Conservation (phyloP, 1,140 invertebrate genomes). For the Pseudachorutes palmiensis region DNA sequence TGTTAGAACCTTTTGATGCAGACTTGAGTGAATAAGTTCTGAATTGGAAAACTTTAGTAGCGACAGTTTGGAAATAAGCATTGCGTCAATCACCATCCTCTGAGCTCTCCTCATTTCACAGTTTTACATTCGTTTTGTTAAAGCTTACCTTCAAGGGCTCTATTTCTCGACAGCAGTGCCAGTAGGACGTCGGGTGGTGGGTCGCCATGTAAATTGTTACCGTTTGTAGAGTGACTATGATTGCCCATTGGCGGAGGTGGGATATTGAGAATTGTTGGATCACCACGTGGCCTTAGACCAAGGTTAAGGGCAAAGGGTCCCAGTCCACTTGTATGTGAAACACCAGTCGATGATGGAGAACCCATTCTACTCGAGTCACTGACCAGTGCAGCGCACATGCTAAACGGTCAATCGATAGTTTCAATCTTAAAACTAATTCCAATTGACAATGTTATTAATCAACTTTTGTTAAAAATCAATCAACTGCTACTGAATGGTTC, state of each 20-base stretch:
- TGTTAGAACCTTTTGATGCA: neutral
- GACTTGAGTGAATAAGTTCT: no score
- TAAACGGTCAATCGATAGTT: neutral
- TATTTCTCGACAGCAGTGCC: slow-evolving; percentile 72
- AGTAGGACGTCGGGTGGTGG: slow-evolving; percentile 39
- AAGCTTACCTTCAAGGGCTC: slow-evolving; percentile 70
- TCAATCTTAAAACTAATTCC: neutral
- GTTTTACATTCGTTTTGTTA: no score
- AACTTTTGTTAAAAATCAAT: neutral
- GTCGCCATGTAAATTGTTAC: neutral
- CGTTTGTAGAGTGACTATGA: neutral
- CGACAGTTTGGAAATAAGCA: no score
- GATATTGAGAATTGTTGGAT: neutral
- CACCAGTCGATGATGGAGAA: neutral
- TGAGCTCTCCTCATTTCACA: no score
- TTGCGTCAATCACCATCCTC: no score
- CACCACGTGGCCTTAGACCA: slow-evolving; percentile 1
- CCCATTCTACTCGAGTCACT: slow-evolving; percentile 5
- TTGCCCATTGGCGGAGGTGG: neutral
- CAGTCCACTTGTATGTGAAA: slow-evolving; percentile 3
- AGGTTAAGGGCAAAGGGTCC: slow-evolving; percentile 9
- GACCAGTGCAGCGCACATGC: neutral
- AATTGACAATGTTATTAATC: neutral
- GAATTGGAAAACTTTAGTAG: no score
- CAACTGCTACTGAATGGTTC: neutral